Evolutionary conservation across 2,888 invertebrate genomes (phyloP), one percentile per base, ranked within the genome.

Genomic region (Drosophila trichaetosa): DNA sequence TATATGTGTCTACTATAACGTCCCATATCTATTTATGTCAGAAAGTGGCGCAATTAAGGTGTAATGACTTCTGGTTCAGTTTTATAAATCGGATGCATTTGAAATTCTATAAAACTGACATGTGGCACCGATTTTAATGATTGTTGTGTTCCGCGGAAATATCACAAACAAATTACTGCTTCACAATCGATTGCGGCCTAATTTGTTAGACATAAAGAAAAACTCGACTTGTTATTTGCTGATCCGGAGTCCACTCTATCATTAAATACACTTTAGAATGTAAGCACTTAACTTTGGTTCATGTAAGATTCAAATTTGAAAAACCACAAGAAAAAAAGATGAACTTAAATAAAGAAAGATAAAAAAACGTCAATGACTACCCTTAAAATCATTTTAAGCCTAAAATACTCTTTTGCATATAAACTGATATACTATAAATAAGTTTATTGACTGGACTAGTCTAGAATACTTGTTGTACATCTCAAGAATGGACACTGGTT

Each of bases 41-140:
- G 16, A 46, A 46, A 4, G 24, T 46, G 46, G 24, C 24, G 24
- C 24, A 46, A 46, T 46, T 24, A 16, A 46, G 46, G 21, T 46
- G 8, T 46, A 40, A 29, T 38, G 38, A 56, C 56, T 38, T 38
- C 27, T 40, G 36, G 56, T 38, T 29, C 36, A 40, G 13, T 56
- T 27, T 56, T n/a, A 31, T 49, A n/a, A 27, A 49, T 33, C 53
- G 34, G 5, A 11, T 36, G 34, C 34, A 24, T 54, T 36, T 36
- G 3, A 36, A 53, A 34, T 53, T 10, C 53, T 34, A 24, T 5
- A 1, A 10, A 53, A 54, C 7, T 36, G 36, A 4, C 36, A 36
- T 38, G 18, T 36, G 36, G 27, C 38, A 38, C 8, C 38, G 27
- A n/a, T 27, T 56, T 38, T 13, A 36, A 56, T 38, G 27, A 13